Percentiles rank a stretch among this genome's conserved stretches.
Evolutionary conservation across 2,888 invertebrate species (phyloP).

Genomic region (Chymomyza procnemis): DNA sequence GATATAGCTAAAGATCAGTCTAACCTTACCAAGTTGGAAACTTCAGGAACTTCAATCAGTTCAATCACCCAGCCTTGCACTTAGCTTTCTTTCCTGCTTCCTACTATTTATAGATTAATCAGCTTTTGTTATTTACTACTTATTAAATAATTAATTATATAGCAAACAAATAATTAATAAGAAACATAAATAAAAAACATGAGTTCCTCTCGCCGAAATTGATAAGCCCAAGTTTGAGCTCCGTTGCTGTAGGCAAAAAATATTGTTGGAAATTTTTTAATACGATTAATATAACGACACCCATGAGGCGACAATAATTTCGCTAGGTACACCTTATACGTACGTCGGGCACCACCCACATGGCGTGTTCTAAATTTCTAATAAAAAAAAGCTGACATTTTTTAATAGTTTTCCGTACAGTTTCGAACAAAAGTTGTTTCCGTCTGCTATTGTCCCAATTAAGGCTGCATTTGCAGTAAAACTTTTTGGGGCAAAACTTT

Average conservation of each 20-base stretch:
- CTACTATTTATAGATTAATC: neutral
- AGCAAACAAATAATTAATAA: neutral
- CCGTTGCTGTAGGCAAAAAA: neutral
- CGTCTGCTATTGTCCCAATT: constrained; percentile 2
- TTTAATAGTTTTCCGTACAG: neutral
- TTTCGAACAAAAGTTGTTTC: neutral
- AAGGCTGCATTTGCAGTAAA: neutral
- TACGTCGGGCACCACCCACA: neutral
- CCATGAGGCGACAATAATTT: neutral
- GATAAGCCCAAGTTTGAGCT: neutral
- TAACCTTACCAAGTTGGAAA: too few relatives aligned
- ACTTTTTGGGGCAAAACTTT: constrained; percentile 41
- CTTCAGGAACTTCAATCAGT: constrained; percentile 22
- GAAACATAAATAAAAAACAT: neutral
- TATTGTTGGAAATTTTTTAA: neutral
- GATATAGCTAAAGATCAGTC: too few relatives aligned
- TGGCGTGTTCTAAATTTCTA: neutral
- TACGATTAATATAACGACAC: neutral
- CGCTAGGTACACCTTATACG: neutral
- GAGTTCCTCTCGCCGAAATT: neutral
- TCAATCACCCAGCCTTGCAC: neutral
- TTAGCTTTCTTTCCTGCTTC: neutral
- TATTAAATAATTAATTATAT: neutral
- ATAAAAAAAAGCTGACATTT: neutral
- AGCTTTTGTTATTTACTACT: constrained; percentile 34